Evolutionary conservation across 2,888 invertebrate species (phyloP).

Genomic region (Onchidella celtica): DNA sequence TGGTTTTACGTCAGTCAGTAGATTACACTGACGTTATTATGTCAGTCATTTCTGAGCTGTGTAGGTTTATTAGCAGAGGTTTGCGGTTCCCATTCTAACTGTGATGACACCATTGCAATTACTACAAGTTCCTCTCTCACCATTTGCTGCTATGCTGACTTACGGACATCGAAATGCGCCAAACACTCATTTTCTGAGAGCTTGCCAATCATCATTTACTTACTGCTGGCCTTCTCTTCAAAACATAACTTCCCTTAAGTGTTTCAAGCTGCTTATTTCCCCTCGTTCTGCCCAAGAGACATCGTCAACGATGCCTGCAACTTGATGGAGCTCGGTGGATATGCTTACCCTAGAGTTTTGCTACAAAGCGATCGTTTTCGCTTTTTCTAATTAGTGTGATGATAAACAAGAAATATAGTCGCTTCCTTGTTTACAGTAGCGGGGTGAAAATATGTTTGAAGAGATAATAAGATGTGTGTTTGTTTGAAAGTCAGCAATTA

Average conservation of each 20-base stretch:
- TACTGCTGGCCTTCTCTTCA: neutral
- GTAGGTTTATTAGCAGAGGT: too few species aligned
- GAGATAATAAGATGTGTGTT: conserved; percentile 20
- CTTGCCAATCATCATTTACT: too few species aligned
- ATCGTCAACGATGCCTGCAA: conserved; percentile 7
- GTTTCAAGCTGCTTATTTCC: conserved; percentile 3
- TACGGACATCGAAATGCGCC: too few species aligned
- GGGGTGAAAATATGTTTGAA: conserved; percentile 2
- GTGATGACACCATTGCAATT: too few species aligned
- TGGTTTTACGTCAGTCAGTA: too few species aligned
- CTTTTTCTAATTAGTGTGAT: conserved; percentile 38
- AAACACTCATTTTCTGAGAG: too few species aligned
- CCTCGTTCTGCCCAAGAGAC: neutral
- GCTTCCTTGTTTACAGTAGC: conserved; percentile 25
- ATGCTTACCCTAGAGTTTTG: conserved; percentile 10
- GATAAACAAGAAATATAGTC: conserved; percentile 28
- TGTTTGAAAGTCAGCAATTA: conserved; percentile 41
- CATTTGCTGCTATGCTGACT: too few species aligned
- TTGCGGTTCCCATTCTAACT: too few species aligned
- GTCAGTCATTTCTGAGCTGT: too few species aligned
- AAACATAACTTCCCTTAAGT: neutral
- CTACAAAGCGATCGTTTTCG: conserved; percentile 19
- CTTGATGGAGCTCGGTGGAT: conserved; percentile 23
- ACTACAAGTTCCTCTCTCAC: too few species aligned
- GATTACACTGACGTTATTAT: too few species aligned